Evolutionary conservation across 2,888 invertebrate species (phyloP).

Genomic region (Rhogogaster chlorosoma): DNA sequence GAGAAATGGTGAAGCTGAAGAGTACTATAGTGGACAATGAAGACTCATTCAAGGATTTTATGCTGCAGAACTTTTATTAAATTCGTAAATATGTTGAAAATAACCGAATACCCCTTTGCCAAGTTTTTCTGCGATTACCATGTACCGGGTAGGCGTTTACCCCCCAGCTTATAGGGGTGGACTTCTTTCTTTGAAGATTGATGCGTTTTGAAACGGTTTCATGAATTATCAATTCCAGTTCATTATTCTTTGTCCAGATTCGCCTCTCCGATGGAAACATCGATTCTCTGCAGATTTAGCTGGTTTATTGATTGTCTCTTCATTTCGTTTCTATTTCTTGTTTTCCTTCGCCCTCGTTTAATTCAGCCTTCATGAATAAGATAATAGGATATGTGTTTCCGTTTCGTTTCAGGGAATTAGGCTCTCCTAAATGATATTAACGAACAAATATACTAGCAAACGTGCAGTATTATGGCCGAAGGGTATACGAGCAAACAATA

Average conservation of each 20-base stretch:
- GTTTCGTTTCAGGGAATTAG: conserved; percentile 7
- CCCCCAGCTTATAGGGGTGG: background rate
- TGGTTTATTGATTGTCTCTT: background rate
- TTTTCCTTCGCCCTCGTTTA: background rate
- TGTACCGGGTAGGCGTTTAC: background rate
- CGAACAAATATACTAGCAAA: background rate
- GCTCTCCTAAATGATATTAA: background rate
- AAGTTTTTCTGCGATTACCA: background rate
- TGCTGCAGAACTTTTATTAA: background rate
- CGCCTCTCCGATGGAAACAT: background rate
- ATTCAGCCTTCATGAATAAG: background rate
- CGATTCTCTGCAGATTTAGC: background rate
- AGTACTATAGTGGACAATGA: conserved; percentile 2
- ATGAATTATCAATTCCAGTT: background rate
- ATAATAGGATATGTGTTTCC: background rate
- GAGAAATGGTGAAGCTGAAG: background rate
- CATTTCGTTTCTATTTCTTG: background rate
- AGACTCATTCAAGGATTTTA: conserved; percentile 12
- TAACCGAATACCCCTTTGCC: background rate
- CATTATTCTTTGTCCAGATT: background rate
- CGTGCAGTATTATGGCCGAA: background rate
- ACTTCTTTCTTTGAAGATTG: background rate
- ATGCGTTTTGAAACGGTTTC: background rate
- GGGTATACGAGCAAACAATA: background rate
- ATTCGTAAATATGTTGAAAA: background rate